Percentiles rank a stretch among this genome's conserved stretches.
Evolutionary conservation across 1,140 invertebrate genomes (phyloP).

Genomic region (Hyles vespertilio): DNA sequence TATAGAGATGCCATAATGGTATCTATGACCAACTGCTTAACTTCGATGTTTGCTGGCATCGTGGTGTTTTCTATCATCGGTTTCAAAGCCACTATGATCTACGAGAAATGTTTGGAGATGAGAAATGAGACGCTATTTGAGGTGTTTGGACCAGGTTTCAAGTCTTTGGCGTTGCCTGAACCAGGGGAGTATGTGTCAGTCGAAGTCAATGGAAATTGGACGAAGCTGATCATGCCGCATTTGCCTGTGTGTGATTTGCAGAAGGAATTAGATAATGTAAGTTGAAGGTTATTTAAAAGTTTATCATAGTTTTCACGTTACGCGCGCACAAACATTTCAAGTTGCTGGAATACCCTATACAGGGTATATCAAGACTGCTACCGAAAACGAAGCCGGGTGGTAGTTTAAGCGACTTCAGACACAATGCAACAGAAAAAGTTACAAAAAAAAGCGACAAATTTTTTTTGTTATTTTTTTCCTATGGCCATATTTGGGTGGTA

Average conservation of each 20-base stretch:
- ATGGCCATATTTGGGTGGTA: no score
- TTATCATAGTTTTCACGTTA: no score
- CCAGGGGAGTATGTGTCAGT: constrained; percentile 75
- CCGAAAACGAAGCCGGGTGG: no score
- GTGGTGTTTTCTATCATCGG: constrained; percentile 99
- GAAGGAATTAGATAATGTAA: constrained; percentile 92
- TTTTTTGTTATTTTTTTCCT: no score
- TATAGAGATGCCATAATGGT: constrained; percentile 96
- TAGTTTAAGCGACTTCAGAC: no score
- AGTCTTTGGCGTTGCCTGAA: constrained; percentile 67
- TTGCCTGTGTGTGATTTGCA: constrained; percentile 88
- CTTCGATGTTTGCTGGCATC: constrained; percentile 98
- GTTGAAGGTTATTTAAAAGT: constrained; percentile 38
- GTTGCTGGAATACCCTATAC: no score
- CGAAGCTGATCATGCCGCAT: constrained; percentile 77
- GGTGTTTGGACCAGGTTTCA: constrained; percentile 75
- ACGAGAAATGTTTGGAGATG: constrained; percentile 83
- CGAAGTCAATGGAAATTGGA: constrained; percentile 77
- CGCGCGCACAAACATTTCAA: no score
- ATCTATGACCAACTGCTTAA: constrained; percentile 95
- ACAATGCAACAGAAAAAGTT: no score
- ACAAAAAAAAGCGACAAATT: no score
- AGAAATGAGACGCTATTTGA: constrained; percentile 78
- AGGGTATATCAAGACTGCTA: no score
- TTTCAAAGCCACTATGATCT: constrained; percentile 92